A percentile compares a stretch with the other conserved stretches of the same genome.
phyloP scores from a whole-genome alignment of 2,797 vertebrate species.

The Phoxinus dragarum region DNA sequence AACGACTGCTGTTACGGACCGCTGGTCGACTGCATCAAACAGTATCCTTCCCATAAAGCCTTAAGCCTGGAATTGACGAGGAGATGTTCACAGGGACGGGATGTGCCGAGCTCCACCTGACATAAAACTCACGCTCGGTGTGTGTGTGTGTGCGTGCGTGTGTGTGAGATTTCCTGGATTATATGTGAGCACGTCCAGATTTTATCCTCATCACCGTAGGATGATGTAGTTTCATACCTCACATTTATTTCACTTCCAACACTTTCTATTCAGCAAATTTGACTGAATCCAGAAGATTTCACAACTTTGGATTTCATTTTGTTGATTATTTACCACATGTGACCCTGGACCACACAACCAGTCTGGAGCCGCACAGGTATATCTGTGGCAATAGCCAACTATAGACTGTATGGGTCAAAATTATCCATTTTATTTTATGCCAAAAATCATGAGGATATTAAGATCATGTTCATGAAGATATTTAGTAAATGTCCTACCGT shows the following conservation, averaged over 20 bases:
- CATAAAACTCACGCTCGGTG: constrained; percentile 91
- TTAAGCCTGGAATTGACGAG: constrained; percentile 92
- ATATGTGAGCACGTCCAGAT: neutral
- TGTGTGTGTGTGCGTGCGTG: constrained; percentile 42
- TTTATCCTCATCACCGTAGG: neutral
- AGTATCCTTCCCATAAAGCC: constrained; percentile 99
- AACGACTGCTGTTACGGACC: constrained; percentile 99
- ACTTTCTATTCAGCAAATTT: neutral
- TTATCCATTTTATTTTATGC: too few relatives aligned
- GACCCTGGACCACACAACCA: too few relatives aligned
- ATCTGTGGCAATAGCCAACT: too few relatives aligned
- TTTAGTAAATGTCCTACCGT: too few relatives aligned
- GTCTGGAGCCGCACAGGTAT: too few relatives aligned
- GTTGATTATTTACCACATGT: neutral
- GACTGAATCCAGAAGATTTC: neutral
- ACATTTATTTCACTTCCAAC: neutral
- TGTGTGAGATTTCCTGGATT: neutral
- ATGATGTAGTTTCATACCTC: neutral
- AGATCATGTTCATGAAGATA: too few relatives aligned
- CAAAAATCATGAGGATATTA: too few relatives aligned
- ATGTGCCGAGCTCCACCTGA: constrained; percentile 92
- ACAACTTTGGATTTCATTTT: neutral
- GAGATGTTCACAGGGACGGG: constrained; percentile 87
- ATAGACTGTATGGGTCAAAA: too few relatives aligned
- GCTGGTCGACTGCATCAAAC: constrained; percentile 99